phyloP scores from a whole-genome alignment of 2,888 invertebrate genomes.

The Dendrolimus houi region DNA sequence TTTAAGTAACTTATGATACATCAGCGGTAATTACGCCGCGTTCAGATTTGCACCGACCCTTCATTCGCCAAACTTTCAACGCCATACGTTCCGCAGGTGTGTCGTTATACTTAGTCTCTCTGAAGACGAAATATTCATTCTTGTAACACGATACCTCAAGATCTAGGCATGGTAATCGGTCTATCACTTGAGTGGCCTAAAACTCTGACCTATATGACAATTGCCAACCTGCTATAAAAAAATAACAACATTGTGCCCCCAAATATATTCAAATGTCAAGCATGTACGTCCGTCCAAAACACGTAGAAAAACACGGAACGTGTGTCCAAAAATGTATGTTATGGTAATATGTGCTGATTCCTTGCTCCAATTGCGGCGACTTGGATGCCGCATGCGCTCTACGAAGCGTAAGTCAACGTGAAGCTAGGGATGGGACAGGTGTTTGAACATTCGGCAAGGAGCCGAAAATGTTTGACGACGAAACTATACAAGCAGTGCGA shows the following conservation, averaged over 20 bases:
- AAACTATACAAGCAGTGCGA: conserved; percentile 1
- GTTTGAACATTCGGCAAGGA: neutral
- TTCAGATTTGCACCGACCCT: too few relatives aligned
- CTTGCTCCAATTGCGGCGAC: neutral
- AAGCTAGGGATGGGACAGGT: neutral
- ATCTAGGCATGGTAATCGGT: neutral
- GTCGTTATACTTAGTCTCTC: too few relatives aligned
- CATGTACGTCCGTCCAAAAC: neutral
- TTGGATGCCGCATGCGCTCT: conserved; percentile 2
- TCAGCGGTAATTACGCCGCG: too few relatives aligned
- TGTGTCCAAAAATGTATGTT: neutral
- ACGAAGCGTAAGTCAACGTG: neutral
- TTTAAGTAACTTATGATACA: too few relatives aligned
- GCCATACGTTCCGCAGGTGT: too few relatives aligned
- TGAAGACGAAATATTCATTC: too few relatives aligned
- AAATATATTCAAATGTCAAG: neutral
- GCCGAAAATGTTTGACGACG: neutral
- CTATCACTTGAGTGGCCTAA: too few relatives aligned
- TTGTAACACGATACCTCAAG: too few relatives aligned
- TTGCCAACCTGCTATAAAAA: neutral
- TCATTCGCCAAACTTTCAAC: too few relatives aligned
- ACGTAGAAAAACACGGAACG: neutral
- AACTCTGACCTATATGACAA: too few relatives aligned
- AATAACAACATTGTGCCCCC: neutral
- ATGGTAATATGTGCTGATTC: neutral